These are phyloP conservation scores for Odocoileus hemionus DNA, from an alignment of 2,113 vertebrate genomes.

Conservation along the genomic window DNA sequence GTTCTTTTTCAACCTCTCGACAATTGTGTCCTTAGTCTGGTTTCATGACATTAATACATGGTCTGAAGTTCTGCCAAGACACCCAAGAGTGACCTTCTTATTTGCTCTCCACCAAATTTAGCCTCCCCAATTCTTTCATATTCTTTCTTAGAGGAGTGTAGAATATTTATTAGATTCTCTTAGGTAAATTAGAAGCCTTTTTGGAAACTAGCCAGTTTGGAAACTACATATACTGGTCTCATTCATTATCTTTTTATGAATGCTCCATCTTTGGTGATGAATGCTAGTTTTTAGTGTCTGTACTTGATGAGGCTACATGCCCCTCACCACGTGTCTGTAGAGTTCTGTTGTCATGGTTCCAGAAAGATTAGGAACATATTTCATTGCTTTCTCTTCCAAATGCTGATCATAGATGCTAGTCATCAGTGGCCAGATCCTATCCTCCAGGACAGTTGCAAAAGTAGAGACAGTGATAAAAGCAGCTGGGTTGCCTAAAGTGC, in stretches of 20 bases:
- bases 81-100: not conserved
- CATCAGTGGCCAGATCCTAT: not conserved
- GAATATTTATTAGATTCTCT: not conserved
- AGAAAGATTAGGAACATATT: not conserved
- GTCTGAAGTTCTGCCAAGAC: not conserved
- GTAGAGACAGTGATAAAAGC: not conserved
- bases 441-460: not conserved
- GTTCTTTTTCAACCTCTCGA: not conserved
- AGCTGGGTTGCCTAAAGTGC: not conserved
- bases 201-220: not conserved
- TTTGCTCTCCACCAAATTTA: not conserved
- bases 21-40: not conserved
- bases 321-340: rapidly evolving
- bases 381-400: not conserved
- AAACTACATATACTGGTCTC: not conserved
- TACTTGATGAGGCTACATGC: not conserved
- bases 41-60: not conserved
- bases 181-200: not conserved
- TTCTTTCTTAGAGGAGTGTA: not conserved
- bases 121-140: not conserved
- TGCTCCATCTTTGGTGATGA: not conserved
- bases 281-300: not conserved
- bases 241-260: not conserved
- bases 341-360: not conserved
- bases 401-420: not conserved